Percentiles rank a stretch among this genome's conserved stretches.
Conservation (phyloP, 2,113 vertebrate genomes). For the Erpornis zantholeuca region DNA sequence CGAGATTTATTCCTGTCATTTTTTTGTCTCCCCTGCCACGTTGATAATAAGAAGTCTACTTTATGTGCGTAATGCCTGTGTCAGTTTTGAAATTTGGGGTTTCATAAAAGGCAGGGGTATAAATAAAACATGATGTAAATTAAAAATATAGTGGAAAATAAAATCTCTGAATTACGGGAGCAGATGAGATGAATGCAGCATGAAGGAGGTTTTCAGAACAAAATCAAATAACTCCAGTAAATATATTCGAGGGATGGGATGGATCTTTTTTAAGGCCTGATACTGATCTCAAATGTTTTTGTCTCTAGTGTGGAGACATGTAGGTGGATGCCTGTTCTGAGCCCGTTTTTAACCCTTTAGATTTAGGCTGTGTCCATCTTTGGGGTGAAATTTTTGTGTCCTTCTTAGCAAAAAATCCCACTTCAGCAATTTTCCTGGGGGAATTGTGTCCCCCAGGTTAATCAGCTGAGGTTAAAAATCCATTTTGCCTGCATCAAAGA, state of each 20-base stretch:
- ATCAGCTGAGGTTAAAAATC: background rate
- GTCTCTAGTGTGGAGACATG: background rate
- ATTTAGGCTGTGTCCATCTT: background rate
- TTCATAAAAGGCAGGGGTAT: conserved; percentile 55
- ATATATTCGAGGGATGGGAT: background rate
- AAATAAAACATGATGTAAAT: conserved; percentile 66
- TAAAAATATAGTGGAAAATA: conserved; percentile 31
- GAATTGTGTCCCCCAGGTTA: no score
- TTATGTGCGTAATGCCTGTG: conserved; percentile 28
- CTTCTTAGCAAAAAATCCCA: background rate
- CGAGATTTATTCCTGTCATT: conserved; percentile 74
- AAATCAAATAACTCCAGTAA: background rate
- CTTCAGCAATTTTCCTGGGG: background rate
- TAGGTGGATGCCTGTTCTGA: background rate
- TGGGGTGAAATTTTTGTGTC: background rate
- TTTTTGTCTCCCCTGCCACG: conserved; percentile 56
- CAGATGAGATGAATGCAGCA: background rate
- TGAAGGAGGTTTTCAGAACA: conserved; percentile 29
- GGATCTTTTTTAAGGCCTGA: background rate
- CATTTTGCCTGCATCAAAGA: background rate
- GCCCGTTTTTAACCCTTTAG: background rate
- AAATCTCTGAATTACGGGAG: background rate
- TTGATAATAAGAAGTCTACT: conserved; percentile 65
- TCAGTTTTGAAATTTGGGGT: conserved; percentile 57
- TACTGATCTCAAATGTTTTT: background rate